These are phyloP conservation scores for Notolepis coatsorum DNA, from an alignment of 2,797 vertebrate species.

Conservation along the genomic window DNA sequence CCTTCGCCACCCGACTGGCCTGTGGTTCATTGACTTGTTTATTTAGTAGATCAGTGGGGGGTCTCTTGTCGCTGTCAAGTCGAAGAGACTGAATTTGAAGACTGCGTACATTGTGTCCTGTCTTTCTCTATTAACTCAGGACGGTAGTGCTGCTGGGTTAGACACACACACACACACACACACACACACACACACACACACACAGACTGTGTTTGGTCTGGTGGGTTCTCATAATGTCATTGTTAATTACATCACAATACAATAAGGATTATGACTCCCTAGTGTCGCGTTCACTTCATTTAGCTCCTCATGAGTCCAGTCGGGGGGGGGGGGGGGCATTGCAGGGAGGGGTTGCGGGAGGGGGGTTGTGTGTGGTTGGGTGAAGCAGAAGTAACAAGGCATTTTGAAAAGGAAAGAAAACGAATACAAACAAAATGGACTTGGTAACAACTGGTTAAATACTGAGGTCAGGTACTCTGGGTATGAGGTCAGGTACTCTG, in stretches of 20 bases:
- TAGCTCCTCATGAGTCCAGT: conserved; percentile 25
- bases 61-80: neutral
- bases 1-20: neutral
- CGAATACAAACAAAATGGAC: too few relatives aligned
- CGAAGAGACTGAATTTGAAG: neutral
- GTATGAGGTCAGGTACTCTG: too few relatives aligned
- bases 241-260: conserved; percentile 40
- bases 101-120: neutral
- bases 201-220: neutral
- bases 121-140: neutral
- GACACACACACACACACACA: conserved; percentile 6
- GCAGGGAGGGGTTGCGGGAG: neutral
- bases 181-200: neutral
- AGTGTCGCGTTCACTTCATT: conserved; percentile 62
- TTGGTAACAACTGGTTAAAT: too few relatives aligned
- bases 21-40: neutral
- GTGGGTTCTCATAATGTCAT: conserved; percentile 8
- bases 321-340: conserved; percentile 5
- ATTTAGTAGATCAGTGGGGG: neutral
- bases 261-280: conserved; percentile 51
- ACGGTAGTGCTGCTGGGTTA: neutral
- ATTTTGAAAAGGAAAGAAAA: conserved; percentile 22
- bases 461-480: too few relatives aligned
- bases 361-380: neutral
- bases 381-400: neutral